Evolutionary conservation across 2,888 invertebrate genomes (phyloP).

Genomic region (Plagiodera versicolora): DNA sequence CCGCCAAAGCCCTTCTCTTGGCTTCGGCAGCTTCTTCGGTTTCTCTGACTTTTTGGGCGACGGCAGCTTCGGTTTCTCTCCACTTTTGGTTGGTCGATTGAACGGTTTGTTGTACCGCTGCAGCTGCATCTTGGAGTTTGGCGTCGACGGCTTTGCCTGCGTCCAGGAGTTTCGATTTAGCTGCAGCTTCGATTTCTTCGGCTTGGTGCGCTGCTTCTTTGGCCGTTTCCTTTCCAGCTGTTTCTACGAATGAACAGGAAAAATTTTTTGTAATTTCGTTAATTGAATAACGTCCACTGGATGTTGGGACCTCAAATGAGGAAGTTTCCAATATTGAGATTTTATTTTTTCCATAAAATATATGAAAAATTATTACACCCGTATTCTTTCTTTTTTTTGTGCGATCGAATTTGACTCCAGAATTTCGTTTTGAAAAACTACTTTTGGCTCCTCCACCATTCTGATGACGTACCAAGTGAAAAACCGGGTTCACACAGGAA

Average conservation of each 20-base stretch:
- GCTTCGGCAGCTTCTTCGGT: slow-evolving; percentile 47
- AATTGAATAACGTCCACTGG: no score
- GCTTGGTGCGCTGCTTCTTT: slow-evolving; percentile 29
- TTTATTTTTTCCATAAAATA: no score
- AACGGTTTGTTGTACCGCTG: slow-evolving; percentile 20
- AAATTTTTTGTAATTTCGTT: no score
- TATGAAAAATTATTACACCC: no score
- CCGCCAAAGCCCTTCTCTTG: slow-evolving; percentile 58
- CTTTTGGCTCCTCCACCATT: no score
- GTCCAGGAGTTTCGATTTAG: slow-evolving; percentile 15
- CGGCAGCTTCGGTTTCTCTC: slow-evolving; percentile 32
- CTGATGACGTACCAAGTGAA: no score
- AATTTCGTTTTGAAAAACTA: no score
- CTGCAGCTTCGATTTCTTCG: not conserved
- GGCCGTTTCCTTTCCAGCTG: slow-evolving; percentile 29
- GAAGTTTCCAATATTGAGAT: no score
- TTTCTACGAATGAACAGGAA: not conserved
- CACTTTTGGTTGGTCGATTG: slow-evolving; percentile 33
- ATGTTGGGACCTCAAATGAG: no score
- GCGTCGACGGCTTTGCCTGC: slow-evolving; percentile 25
- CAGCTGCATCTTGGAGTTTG: slow-evolving; percentile 23
- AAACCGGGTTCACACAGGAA: no score
- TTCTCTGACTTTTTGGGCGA: slow-evolving; percentile 31
- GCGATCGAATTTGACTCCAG: no score
- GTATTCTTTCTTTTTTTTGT: no score